Evolutionary conservation across 2,888 invertebrate species (phyloP).

Genomic region (Lacanobia oleracea): DNA sequence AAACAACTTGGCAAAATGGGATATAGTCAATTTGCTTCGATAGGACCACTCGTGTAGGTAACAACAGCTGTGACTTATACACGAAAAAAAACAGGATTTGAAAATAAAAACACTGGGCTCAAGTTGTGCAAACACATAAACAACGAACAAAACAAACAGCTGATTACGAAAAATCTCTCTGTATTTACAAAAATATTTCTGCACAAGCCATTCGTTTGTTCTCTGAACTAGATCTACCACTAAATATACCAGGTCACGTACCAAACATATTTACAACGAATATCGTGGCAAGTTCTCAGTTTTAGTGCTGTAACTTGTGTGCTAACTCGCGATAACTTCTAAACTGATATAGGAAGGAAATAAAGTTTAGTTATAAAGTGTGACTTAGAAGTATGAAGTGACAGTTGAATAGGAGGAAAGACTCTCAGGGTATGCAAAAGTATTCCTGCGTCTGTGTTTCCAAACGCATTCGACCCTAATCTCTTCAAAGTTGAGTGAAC

Average conservation of each 20-base stretch:
- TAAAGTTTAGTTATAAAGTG: slow-evolving; percentile 8
- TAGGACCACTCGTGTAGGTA: too few relatives aligned
- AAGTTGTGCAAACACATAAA: slow-evolving; percentile 5
- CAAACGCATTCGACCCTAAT: too few relatives aligned
- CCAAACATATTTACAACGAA: slow-evolving; percentile 56
- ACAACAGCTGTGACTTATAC: too few relatives aligned
- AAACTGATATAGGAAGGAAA: slow-evolving; percentile 29
- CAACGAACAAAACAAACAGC: slow-evolving; percentile 13
- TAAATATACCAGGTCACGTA: slow-evolving; percentile 58
- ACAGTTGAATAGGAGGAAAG: neutral
- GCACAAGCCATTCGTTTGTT: slow-evolving; percentile 11
- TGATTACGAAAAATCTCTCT: neutral
- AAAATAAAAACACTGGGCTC: too few relatives aligned
- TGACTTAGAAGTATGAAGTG: slow-evolving; percentile 22
- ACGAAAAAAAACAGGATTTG: too few relatives aligned
- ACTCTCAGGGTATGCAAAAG: neutral
- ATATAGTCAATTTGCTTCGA: too few relatives aligned
- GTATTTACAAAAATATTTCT: slow-evolving; percentile 23
- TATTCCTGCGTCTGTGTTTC: too few relatives aligned
- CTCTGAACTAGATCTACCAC: slow-evolving; percentile 15
- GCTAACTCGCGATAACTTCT: slow-evolving; percentile 49
- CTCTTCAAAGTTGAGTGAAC: too few relatives aligned
- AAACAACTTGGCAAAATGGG: too few relatives aligned
- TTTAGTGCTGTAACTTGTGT: slow-evolving; percentile 54
- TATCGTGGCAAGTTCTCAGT: slow-evolving; percentile 52